A percentile compares a stretch with the other conserved stretches of the same genome.
Conservation (phyloP, 2,113 vertebrate genomes). For the Semicossyphus pulcher region DNA sequence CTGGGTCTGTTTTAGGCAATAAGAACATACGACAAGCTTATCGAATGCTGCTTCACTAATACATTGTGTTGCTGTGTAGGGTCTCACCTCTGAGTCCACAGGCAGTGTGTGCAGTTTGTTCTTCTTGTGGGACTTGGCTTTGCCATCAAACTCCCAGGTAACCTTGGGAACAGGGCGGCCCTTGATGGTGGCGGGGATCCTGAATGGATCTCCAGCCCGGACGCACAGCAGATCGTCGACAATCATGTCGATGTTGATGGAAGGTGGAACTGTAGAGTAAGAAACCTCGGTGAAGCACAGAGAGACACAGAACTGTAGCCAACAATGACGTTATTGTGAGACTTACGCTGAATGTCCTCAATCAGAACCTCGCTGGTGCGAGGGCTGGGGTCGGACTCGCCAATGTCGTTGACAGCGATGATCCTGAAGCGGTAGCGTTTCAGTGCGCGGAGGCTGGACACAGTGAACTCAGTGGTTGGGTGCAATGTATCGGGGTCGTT, state of each 20-base stretch:
- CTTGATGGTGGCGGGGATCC: conserved; percentile 90
- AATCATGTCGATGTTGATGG: conserved; percentile 88
- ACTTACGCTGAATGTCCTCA: conserved; percentile 91
- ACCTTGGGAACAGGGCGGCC: conserved; percentile 95
- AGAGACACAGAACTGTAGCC: too few relatives aligned
- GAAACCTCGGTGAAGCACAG: neutral
- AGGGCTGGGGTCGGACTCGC: conserved; percentile 96
- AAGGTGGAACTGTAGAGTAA: conserved; percentile 87
- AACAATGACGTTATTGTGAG: too few relatives aligned
- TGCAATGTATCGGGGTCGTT: conserved; percentile 91
- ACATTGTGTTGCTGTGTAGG: neutral
- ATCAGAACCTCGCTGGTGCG: conserved; percentile 90
- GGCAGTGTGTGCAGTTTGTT: conserved; percentile 93
- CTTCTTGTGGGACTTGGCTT: conserved; percentile 91
- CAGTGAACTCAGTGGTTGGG: conserved; percentile 90
- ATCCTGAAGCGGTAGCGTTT: conserved; percentile 95
- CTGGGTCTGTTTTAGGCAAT: too few relatives aligned
- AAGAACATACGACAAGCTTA: too few relatives aligned
- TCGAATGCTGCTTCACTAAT: too few relatives aligned
- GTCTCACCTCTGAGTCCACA: conserved; percentile 85
- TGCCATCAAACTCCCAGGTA: conserved; percentile 96
- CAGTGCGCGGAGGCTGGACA: conserved; percentile 92
- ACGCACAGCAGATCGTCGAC: conserved; percentile 89
- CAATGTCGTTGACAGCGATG: conserved; percentile 95
- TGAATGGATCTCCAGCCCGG: conserved; percentile 90